Conservation (phyloP, 2,888 invertebrate genomes). For the Hydriomena furcata region DNA sequence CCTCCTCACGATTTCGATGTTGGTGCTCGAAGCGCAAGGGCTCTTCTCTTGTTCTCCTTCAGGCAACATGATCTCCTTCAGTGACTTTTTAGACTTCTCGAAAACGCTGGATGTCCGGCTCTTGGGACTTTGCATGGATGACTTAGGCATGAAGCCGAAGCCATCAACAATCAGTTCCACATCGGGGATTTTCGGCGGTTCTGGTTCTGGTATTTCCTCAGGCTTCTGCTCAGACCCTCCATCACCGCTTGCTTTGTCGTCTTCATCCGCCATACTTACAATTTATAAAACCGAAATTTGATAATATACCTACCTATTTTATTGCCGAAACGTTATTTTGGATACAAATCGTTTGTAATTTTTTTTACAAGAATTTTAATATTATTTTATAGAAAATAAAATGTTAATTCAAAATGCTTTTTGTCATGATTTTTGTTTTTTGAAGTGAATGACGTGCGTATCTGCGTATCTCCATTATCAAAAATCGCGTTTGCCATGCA, state of each 20-base stretch:
- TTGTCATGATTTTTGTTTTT: constrained; percentile 19
- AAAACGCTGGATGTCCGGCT: constrained; percentile 34
- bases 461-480: not conserved
- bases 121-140: not conserved
- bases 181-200: constrained; percentile 58
- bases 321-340: not conserved
- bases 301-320: constrained; percentile 24
- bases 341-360: not conserved
- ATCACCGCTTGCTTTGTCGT: constrained; percentile 51
- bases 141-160: constrained; percentile 70
- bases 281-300: constrained; percentile 39
- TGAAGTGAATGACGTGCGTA: constrained; percentile 1
- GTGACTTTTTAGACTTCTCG: constrained; percentile 39
- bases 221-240: constrained; percentile 40
- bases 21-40: constrained; percentile 67
- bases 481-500: not conserved
- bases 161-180: constrained; percentile 73
- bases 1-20: constrained; percentile 77
- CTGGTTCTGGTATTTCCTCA: constrained; percentile 37
- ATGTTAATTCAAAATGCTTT: constrained; percentile 2
- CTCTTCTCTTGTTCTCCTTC: constrained; percentile 46
- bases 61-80: constrained; percentile 42
- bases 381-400: constrained; percentile 7
- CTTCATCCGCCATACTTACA: constrained; percentile 55
- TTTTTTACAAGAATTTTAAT: constrained; percentile 10